These are phyloP conservation scores for Nemapogon koenigi DNA, from an alignment of 2,888 invertebrate genomes.

Conservation along the genomic window DNA sequence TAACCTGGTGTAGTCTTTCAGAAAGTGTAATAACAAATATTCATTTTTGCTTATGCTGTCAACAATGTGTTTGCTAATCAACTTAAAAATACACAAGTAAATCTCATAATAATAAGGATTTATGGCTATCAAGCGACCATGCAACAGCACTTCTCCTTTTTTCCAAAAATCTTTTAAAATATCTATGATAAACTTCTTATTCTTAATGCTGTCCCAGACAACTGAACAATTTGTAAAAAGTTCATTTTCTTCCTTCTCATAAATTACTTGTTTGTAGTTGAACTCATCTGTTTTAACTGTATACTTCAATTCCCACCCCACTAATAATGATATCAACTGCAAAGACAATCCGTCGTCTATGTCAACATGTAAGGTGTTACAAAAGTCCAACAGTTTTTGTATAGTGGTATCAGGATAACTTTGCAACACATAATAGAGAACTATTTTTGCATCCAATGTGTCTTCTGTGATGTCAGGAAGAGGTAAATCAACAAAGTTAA, in stretches of 20 bases:
- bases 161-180: slow-evolving; percentile 53
- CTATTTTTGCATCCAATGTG: slow-evolving; percentile 53
- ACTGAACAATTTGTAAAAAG: slow-evolving; percentile 34
- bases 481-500: slow-evolving; percentile 44
- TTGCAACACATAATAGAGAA: slow-evolving; percentile 46
- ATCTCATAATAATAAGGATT: slow-evolving; percentile 59
- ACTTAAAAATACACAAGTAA: slow-evolving; percentile 44
- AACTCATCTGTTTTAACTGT: slow-evolving; percentile 36
- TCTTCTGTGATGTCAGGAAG: slow-evolving; percentile 50
- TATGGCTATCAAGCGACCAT: slow-evolving; percentile 44
- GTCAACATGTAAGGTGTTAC: slow-evolving; percentile 40
- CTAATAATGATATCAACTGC: slow-evolving; percentile 41
- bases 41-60: slow-evolving; percentile 40
- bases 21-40: slow-evolving; percentile 47
- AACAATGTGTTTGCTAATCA: slow-evolving; percentile 32
- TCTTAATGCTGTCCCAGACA: slow-evolving; percentile 48
- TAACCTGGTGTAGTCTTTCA: slow-evolving; percentile 47
- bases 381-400: slow-evolving; percentile 37
- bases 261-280: slow-evolving; percentile 29
- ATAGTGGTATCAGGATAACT: slow-evolving; percentile 37
- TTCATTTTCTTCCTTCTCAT: slow-evolving; percentile 33
- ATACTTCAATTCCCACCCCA: slow-evolving; percentile 49
- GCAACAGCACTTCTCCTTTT: slow-evolving; percentile 51
- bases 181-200: slow-evolving; percentile 42
- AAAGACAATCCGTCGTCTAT: slow-evolving; percentile 46